Evolutionary conservation across 2,888 invertebrate genomes (phyloP).

Genomic region (Zhuqinia jingwanae): DNA sequence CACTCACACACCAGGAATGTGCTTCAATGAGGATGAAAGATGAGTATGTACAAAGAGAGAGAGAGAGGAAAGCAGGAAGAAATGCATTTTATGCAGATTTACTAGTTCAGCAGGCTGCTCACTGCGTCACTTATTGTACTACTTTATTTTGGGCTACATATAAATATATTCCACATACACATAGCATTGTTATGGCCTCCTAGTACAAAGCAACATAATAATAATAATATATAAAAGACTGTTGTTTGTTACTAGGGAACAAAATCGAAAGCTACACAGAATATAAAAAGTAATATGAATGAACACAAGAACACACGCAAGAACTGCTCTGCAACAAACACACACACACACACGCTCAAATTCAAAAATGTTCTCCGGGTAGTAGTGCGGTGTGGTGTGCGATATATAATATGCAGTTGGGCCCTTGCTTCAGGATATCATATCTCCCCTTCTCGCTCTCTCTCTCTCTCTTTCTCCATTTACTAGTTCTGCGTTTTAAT

Average conservation of each 20-base stretch:
- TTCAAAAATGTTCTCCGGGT: not conserved
- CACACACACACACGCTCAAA: not conserved
- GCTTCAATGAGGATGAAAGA: constrained; percentile 8
- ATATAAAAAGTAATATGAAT: constrained; percentile 16
- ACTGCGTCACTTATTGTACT: not conserved
- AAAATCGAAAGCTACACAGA: not conserved
- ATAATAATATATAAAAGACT: too few species aligned
- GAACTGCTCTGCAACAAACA: not conserved
- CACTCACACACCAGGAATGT: constrained; percentile 18
- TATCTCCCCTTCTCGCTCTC: constrained; percentile 1
- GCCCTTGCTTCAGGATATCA: constrained; percentile 28
- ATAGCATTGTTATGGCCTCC: not conserved
- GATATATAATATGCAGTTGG: not conserved
- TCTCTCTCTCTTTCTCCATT: not conserved
- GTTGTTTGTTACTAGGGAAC: too few species aligned
- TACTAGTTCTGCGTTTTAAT: not conserved
- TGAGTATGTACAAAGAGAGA: not conserved
- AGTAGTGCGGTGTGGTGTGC: not conserved
- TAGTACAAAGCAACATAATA: too few species aligned
- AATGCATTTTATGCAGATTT: constrained; percentile 63
- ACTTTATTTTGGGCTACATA: not conserved
- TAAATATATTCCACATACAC: too few species aligned
- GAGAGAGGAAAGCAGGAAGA: constrained; percentile 26
- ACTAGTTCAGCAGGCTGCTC: not conserved
- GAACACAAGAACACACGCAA: not conserved